Evolutionary conservation across 1,140 invertebrate genomes (phyloP), one percentile per base, ranked within the genome.

Genomic region (Cydia strobilella): DNA sequence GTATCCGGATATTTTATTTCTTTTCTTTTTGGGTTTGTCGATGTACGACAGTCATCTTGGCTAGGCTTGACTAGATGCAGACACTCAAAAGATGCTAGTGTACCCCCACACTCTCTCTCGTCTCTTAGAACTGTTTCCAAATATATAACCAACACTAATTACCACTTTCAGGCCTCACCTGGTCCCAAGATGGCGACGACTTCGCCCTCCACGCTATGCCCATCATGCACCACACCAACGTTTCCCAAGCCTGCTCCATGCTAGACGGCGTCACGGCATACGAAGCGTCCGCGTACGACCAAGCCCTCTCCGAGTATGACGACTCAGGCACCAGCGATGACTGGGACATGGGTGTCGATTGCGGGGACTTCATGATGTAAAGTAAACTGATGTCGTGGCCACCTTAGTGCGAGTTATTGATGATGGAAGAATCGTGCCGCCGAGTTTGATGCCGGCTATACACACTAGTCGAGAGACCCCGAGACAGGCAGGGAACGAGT

Each of bases 291-390:
- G 90, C 85, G 7, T 94, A 94, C 79, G 94, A 94, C 23, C 94
- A 94, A 65, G 94, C 90, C 25, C 88, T 94, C 27, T 94, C 94
- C 0, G 94, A 95, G 75, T 94, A 94, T 74, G 94, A 94, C 79
- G 94, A 94, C 31, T 88, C 91, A 9, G 94, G 93, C 72, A 93
- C 94, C 54, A 90, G 87, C n/a, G 94, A 95, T 76, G 94, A 95
- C 78, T 95, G 94, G 87, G 94, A 95, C 82, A 94, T 94, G 77
- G 94, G 94, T 66, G 94, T 95, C 69, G 94, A 95, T 77, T 95
- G 94, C 84, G 94, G 94, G 2, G 94, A 95, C 77, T 95, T 95
- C 80, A 94, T 95, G 93, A 94, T 95, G 93, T 95, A 94, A 94
- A 86, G 93, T 95, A 94, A 94, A 86, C 27, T 18, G 4, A 13